Evolutionary conservation across 2,888 invertebrate genomes (phyloP).

Genomic region (Agrochola lota): DNA sequence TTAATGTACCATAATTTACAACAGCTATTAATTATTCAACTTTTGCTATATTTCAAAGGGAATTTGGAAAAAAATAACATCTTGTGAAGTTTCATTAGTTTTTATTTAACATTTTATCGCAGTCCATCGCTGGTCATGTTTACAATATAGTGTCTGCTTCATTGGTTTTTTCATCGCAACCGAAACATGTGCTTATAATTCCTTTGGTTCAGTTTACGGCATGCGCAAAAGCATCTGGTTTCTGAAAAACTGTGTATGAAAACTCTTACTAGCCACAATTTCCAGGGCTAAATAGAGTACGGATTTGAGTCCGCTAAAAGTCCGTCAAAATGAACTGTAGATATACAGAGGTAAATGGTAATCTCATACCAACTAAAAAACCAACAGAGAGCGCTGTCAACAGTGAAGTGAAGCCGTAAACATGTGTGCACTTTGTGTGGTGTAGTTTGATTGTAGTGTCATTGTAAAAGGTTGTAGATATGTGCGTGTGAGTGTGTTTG

Average conservation of each 20-base stretch:
- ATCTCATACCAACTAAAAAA: no score
- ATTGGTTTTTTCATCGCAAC: background rate
- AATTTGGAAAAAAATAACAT: conserved; percentile 42
- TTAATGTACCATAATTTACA: conserved; percentile 59
- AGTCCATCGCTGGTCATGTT: background rate
- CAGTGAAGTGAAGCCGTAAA: no score
- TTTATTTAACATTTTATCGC: background rate
- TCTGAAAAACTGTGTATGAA: background rate
- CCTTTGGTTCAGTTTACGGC: background rate
- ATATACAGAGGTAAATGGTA: no score
- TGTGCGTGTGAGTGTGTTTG: no score
- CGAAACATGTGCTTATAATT: background rate
- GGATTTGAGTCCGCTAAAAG: background rate
- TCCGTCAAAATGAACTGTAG: no score
- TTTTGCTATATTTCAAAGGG: conserved; percentile 58
- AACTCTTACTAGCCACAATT: background rate
- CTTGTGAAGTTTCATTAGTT: conserved; percentile 14
- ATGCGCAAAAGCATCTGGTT: background rate
- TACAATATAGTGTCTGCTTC: background rate
- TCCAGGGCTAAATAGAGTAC: background rate
- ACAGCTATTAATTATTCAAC: conserved; percentile 59
- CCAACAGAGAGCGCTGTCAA: no score
- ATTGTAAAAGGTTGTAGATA: no score
- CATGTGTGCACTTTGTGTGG: no score
- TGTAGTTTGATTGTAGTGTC: no score